phyloP scores from a whole-genome alignment of 2,888 invertebrate species.

The Octodonta nipae region DNA sequence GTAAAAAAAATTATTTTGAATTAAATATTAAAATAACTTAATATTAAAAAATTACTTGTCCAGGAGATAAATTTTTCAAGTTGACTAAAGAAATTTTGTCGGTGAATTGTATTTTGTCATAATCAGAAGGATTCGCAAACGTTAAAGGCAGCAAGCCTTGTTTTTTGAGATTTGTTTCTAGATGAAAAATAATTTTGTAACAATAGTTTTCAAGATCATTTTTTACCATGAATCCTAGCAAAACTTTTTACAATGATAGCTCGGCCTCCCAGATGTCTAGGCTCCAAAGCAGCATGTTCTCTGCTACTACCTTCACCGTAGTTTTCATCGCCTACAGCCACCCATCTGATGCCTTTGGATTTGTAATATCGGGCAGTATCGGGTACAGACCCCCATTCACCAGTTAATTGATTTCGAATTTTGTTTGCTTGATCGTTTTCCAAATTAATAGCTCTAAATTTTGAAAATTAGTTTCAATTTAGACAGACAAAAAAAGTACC shows the following conservation, averaged over 20 bases:
- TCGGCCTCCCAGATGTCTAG: constrained; percentile 82
- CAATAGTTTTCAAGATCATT: too few species aligned
- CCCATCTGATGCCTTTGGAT: constrained; percentile 73
- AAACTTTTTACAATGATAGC: constrained; percentile 99
- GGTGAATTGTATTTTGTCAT: constrained; percentile 85
- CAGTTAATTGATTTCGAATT: constrained; percentile 76
- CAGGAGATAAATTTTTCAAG: constrained; percentile 70
- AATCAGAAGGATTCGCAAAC: constrained; percentile 83
- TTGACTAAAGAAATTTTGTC: constrained; percentile 65
- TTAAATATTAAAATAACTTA: too few species aligned
- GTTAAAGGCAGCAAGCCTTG: constrained; percentile 94
- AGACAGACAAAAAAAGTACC: constrained; percentile 65
- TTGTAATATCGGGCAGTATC: constrained; percentile 93
- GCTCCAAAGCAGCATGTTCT: constrained; percentile 98
- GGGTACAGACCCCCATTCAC: constrained; percentile 81
- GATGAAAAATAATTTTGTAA: too few species aligned
- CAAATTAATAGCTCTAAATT: constrained; percentile 71
- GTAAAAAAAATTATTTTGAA: too few species aligned
- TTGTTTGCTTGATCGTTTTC: constrained; percentile 87
- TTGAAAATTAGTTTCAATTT: too few species aligned
- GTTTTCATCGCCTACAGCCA: constrained; percentile 77
- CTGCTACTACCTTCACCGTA: constrained; percentile 84
- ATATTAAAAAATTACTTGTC: too few species aligned
- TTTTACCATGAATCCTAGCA: constrained; percentile 97
- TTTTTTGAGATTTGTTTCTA: constrained; percentile 98